Percentiles rank a stretch among this genome's conserved stretches.
These are phyloP conservation scores for Diarsia mendica DNA, from an alignment of 2,888 invertebrate genomes.

Conservation along the genomic window DNA sequence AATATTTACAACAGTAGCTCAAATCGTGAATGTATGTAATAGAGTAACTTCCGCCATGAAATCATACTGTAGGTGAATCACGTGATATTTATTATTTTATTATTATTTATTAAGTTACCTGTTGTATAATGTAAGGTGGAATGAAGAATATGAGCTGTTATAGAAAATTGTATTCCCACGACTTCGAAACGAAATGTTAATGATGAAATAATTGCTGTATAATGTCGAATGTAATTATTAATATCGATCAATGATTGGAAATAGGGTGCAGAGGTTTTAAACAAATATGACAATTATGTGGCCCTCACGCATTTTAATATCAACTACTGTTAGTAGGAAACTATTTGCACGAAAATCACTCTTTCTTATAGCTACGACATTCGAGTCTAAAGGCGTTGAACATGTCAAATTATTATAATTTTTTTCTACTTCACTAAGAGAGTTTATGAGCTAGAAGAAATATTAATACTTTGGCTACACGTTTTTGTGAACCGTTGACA, in stretches of 20 bases:
- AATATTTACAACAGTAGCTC: conserved; percentile 65
- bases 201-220: conserved; percentile 41
- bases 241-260: conserved; percentile 8
- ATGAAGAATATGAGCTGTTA: conserved; percentile 37
- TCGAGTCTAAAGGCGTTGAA: not conserved
- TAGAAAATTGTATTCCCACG: conserved; percentile 52
- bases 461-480: not conserved
- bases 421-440: not conserved
- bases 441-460: conserved; percentile 9
- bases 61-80: conserved; percentile 69
- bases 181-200: conserved; percentile 43
- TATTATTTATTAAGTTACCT: conserved; percentile 68
- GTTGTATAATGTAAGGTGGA: conserved; percentile 64
- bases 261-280: conserved; percentile 13
- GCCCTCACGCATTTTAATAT: not conserved
- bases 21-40: conserved; percentile 71
- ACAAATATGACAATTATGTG: conserved; percentile 1
- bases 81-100: conserved; percentile 68
- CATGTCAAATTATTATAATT: not conserved
- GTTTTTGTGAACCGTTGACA: conserved; percentile 10
- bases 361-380: not conserved
- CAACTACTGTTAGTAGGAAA: not conserved
- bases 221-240: conserved; percentile 29
- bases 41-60: conserved; percentile 73
- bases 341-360: not conserved